Percentiles rank a stretch among this genome's conserved stretches.
Evolutionary conservation across 2,888 invertebrate genomes (phyloP).

Genomic region (Drosophila barbarae): DNA sequence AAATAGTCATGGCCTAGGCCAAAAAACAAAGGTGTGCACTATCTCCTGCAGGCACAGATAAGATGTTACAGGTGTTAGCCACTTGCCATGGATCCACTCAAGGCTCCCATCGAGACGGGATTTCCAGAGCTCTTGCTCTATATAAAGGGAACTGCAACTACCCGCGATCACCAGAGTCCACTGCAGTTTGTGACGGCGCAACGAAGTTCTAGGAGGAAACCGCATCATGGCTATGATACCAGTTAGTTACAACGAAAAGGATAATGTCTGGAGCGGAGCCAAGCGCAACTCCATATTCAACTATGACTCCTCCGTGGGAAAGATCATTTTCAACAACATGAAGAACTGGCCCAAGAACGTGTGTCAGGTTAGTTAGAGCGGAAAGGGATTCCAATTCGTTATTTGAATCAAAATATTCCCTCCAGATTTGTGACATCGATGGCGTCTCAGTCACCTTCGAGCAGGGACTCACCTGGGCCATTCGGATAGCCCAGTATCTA

Average conservation of each 20-base stretch:
- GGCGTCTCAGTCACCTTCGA: slow-evolving; percentile 61
- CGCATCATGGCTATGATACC: slow-evolving; percentile 50
- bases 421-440: slow-evolving; percentile 64
- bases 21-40: slow-evolving; percentile 17
- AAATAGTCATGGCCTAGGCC: slow-evolving; percentile 10
- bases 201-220: background rate
- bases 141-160: slow-evolving; percentile 53
- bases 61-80: slow-evolving; percentile 46
- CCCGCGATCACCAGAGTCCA: slow-evolving; percentile 3
- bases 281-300: slow-evolving; percentile 49
- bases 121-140: slow-evolving; percentile 16
- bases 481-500: slow-evolving; percentile 68
- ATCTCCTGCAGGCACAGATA: slow-evolving; percentile 42
- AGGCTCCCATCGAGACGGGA: slow-evolving; percentile 31
- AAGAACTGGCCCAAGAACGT: slow-evolving; percentile 66
- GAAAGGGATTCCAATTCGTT: background rate
- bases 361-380: slow-evolving; percentile 50
- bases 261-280: slow-evolving; percentile 61
- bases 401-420: background rate
- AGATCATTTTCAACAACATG: slow-evolving; percentile 59
- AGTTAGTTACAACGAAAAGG: slow-evolving; percentile 56
- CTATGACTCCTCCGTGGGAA: slow-evolving; percentile 59
- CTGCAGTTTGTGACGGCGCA: slow-evolving; percentile 1
- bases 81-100: slow-evolving; percentile 52
- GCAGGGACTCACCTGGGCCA: slow-evolving; percentile 61